phyloP scores from a whole-genome alignment of 1,140 invertebrate genomes.

The Macrobrachium rosenbergii region DNA sequence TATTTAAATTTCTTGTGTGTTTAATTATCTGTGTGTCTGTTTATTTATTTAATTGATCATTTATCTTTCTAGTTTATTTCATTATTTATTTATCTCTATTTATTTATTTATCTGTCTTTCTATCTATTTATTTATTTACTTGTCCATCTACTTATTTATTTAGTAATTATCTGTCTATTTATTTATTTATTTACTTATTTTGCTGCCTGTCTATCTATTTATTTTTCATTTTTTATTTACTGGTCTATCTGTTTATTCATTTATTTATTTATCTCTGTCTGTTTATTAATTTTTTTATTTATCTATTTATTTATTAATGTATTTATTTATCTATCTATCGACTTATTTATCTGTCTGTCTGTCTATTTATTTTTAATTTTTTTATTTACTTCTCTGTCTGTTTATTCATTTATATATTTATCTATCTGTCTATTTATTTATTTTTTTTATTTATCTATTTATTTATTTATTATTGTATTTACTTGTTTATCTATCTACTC shows the following conservation, averaged over 20 bases:
- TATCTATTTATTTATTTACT: neutral
- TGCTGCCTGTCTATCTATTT: too few species aligned
- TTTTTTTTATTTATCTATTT: too few species aligned
- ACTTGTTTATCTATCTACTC: too few species aligned
- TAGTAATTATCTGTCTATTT: neutral
- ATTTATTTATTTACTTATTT: too few species aligned
- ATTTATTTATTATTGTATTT: too few species aligned
- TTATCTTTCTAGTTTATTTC: neutral
- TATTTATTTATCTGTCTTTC: neutral
- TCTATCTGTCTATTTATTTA: neutral
- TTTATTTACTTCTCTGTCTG: conserved; percentile 2
- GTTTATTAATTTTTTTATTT: neutral
- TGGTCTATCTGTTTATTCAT: too few species aligned
- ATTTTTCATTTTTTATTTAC: too few species aligned
- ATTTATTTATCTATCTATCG: neutral
- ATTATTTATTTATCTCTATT: neutral
- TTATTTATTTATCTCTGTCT: too few species aligned
- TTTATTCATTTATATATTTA: neutral
- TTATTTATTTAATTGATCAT: too few species aligned
- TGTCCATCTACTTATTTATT: neutral
- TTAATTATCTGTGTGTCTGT: too few species aligned
- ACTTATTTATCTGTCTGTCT: neutral
- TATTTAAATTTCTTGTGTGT: too few species aligned
- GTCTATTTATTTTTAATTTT: too few species aligned
- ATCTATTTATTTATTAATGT: neutral